Conservation (phyloP, 2,797 vertebrate species). For the Anas capensis region DNA sequence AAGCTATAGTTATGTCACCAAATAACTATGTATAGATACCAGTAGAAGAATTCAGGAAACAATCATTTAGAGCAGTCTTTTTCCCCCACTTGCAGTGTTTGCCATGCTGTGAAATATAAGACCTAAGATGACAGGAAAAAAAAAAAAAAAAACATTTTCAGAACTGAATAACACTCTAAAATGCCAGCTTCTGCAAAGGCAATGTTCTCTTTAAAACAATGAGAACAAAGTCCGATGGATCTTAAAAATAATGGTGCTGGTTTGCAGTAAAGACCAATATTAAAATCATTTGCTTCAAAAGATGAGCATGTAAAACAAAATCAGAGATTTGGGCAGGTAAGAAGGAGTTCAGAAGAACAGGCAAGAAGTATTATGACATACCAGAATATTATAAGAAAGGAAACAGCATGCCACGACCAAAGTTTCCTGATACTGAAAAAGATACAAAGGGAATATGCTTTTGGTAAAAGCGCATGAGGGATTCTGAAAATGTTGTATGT, state of each 20-base stretch:
- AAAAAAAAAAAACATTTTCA: background rate
- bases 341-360: background rate
- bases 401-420: background rate
- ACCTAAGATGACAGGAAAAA: background rate
- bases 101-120: background rate
- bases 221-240: background rate
- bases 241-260: background rate
- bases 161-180: background rate
- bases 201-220: background rate
- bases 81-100: background rate
- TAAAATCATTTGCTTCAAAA: background rate
- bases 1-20: background rate
- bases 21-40: background rate
- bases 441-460: background rate
- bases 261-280: background rate
- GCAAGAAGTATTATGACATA: background rate
- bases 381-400: background rate
- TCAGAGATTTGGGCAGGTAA: background rate
- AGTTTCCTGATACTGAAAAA: background rate
- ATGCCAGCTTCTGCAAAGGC: background rate
- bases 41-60: background rate
- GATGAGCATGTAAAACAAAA: background rate
- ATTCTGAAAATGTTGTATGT: accelerated
- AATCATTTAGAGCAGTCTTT: background rate
- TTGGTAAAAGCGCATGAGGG: background rate